Conservation (phyloP, 2,797 vertebrate species). For the Megaceryle alcyon region DNA sequence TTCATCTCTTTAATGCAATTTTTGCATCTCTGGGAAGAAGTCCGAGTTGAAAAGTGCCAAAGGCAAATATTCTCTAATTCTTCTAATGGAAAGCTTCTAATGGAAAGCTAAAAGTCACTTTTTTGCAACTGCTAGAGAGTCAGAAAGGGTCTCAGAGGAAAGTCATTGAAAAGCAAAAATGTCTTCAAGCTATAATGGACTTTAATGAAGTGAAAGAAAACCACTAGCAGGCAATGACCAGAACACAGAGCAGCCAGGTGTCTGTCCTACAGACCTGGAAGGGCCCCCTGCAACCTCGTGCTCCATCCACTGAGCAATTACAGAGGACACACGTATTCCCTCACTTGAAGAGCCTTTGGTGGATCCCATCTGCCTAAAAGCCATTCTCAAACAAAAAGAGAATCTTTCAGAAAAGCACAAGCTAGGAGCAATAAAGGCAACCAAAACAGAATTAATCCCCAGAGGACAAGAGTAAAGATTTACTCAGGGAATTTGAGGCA, state of each 20-base stretch:
- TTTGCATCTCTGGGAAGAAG: not conserved
- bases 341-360: not conserved
- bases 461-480: not conserved
- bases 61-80: slow-evolving; percentile 49
- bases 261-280: not conserved
- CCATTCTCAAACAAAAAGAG: not conserved
- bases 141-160: not conserved
- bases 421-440: not conserved
- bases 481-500: not conserved
- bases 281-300: not conserved
- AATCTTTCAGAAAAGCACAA: not conserved
- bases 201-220: not conserved
- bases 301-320: not conserved
- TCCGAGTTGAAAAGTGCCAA: not conserved
- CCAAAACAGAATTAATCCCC: not conserved
- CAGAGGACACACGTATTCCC: not conserved
- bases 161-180: slow-evolving; percentile 6
- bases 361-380: not conserved
- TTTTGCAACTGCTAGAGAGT: not conserved
- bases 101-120: slow-evolving; percentile 24
- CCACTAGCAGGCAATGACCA: not conserved
- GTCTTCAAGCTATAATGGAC: not conserved
- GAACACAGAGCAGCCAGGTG: not conserved
- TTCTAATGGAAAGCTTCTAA: slow-evolving; percentile 32
- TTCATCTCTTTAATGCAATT: slow-evolving; percentile 22